phyloP scores from a whole-genome alignment of 2,888 invertebrate genomes.

The Coleophora flavipennella region DNA sequence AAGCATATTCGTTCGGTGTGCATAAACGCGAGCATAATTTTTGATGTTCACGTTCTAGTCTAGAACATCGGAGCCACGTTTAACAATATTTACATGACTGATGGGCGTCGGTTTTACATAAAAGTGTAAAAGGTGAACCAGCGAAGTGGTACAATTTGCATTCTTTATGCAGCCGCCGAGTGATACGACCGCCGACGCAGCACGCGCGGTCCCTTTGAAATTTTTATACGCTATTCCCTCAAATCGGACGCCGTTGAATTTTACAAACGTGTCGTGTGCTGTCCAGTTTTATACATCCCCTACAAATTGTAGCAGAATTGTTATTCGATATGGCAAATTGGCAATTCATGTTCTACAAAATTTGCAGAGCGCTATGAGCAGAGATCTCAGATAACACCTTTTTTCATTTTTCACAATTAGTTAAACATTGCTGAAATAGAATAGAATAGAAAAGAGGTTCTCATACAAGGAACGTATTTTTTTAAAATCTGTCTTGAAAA shows the following conservation, averaged over 20 bases:
- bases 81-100: constrained; percentile 67
- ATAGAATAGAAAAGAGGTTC: too few relatives aligned
- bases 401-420: too few relatives aligned
- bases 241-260: constrained; percentile 57
- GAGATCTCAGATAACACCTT: too few relatives aligned
- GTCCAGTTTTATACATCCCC: constrained; percentile 22
- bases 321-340: too few relatives aligned
- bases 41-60: background rate
- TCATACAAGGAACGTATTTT: too few relatives aligned
- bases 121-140: constrained; percentile 61
- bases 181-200: constrained; percentile 45
- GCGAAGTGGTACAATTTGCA: constrained; percentile 69
- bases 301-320: background rate
- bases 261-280: constrained; percentile 41
- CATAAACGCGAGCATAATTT: too few relatives aligned
- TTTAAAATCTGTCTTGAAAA: too few relatives aligned
- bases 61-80: constrained; percentile 37
- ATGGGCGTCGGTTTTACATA: constrained; percentile 61
- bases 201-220: constrained; percentile 56
- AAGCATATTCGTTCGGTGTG: too few relatives aligned
- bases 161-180: constrained; percentile 62
- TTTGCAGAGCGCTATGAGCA: too few relatives aligned
- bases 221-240: constrained; percentile 63
- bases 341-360: too few relatives aligned
- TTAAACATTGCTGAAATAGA: too few relatives aligned